Evolutionary conservation across 1,140 invertebrate species (phyloP).

Genomic region (Euglossa dilemma): DNA sequence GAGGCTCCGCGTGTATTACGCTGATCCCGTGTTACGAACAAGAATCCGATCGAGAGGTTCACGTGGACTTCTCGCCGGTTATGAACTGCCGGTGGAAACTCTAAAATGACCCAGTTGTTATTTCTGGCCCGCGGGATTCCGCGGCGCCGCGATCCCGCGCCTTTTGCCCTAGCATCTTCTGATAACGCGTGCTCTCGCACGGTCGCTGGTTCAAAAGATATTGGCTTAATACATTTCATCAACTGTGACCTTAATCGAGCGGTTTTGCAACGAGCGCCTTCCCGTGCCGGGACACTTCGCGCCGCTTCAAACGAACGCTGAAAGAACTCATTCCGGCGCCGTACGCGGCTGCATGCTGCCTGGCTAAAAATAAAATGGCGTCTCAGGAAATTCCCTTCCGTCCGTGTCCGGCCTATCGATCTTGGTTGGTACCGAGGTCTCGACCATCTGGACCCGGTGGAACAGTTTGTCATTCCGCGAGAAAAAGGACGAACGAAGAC

Average conservation of each 20-base stretch:
- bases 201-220: slow-evolving; percentile 43
- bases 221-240: slow-evolving; percentile 55
- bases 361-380: background rate
- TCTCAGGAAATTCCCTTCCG: background rate
- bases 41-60: background rate
- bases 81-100: slow-evolving; percentile 6
- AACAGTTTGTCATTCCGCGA: background rate
- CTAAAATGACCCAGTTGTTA: slow-evolving; percentile 14
- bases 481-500: background rate
- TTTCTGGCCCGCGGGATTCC: background rate
- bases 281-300: slow-evolving; percentile 26
- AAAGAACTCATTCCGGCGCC: slow-evolving; percentile 20
- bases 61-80: background rate
- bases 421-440: background rate
- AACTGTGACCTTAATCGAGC: slow-evolving; percentile 52
- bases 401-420: background rate
- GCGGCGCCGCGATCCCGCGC: background rate
- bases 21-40: background rate
- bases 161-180: background rate
- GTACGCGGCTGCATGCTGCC: background rate
- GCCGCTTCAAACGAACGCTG: background rate
- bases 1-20: background rate
- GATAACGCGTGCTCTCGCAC: slow-evolving; percentile 10
- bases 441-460: background rate
- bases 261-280: slow-evolving; percentile 44